These are phyloP conservation scores for Aricia artaxerxes DNA, from an alignment of 2,888 invertebrate genomes.

Conservation along the genomic window DNA sequence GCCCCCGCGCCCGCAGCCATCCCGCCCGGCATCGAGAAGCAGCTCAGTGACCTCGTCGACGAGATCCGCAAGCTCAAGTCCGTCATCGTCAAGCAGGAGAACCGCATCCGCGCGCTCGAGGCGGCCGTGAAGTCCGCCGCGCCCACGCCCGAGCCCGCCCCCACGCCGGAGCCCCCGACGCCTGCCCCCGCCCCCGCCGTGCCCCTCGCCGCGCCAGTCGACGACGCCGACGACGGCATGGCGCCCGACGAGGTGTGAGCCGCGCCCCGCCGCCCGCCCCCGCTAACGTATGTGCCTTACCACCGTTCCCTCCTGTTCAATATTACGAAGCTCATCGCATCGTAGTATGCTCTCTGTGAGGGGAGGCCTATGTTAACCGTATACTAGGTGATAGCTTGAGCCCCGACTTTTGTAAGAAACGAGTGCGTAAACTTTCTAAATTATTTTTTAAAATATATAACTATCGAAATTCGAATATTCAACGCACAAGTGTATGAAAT, in stretches of 20 bases:
- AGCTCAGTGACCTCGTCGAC: constrained; percentile 91
- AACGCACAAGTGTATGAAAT: constrained; percentile 20
- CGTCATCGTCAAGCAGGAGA: constrained; percentile 97
- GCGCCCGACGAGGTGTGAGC: constrained; percentile 82
- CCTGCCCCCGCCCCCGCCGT: constrained; percentile 54
- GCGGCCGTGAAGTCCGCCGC: constrained; percentile 69
- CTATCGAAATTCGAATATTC: neutral
- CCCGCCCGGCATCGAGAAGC: constrained; percentile 66
- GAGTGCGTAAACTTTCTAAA: constrained; percentile 8
- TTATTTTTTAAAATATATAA: neutral
- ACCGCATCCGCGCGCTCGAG: constrained; percentile 89
- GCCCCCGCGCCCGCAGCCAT: constrained; percentile 63
- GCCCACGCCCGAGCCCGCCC: constrained; percentile 50
- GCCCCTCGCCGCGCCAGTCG: constrained; percentile 50
- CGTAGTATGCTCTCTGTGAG: neutral
- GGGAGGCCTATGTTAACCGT: neutral
- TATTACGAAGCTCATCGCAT: neutral
- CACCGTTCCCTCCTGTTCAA: neutral
- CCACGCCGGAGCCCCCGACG: constrained; percentile 53
- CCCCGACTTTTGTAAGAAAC: neutral
- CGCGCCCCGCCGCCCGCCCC: neutral
- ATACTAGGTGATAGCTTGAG: neutral
- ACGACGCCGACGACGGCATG: constrained; percentile 64
- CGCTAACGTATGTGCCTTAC: constrained; percentile 9
- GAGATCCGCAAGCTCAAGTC: constrained; percentile 95